phyloP scores from a whole-genome alignment of 2,797 vertebrate genomes.

The Amazona ochrocephala region DNA sequence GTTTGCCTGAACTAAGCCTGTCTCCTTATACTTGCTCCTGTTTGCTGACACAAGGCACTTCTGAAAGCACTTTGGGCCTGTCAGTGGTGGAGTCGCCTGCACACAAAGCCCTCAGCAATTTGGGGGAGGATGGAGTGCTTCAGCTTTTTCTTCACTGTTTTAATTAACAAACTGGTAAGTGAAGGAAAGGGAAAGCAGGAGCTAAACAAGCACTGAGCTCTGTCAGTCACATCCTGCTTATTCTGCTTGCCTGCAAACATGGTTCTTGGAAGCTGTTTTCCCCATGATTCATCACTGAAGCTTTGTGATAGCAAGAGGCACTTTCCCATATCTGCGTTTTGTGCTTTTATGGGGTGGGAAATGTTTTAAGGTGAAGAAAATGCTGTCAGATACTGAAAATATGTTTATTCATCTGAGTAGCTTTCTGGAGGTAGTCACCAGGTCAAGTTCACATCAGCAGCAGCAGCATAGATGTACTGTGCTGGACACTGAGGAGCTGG shows the following conservation, averaged over 20 bases:
- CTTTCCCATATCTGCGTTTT: neutral
- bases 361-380: neutral
- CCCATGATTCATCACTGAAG: neutral
- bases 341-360: neutral
- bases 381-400: neutral
- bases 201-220: neutral
- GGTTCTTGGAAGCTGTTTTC: neutral
- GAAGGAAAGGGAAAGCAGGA: neutral
- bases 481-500: neutral
- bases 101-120: accelerated
- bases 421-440: neutral
- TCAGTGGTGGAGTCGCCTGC: accelerated
- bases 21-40: neutral
- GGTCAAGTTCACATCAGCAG: accelerated
- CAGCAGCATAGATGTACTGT: accelerated
- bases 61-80: neutral
- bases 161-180: neutral
- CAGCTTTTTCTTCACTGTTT: neutral
- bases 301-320: neutral
- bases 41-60: neutral
- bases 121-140: neutral
- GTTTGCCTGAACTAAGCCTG: neutral
- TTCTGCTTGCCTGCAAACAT: neutral
- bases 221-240: accelerated
- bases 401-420: neutral